Conservation (phyloP, 2,888 invertebrate species). For the Calameuta idolon region DNA sequence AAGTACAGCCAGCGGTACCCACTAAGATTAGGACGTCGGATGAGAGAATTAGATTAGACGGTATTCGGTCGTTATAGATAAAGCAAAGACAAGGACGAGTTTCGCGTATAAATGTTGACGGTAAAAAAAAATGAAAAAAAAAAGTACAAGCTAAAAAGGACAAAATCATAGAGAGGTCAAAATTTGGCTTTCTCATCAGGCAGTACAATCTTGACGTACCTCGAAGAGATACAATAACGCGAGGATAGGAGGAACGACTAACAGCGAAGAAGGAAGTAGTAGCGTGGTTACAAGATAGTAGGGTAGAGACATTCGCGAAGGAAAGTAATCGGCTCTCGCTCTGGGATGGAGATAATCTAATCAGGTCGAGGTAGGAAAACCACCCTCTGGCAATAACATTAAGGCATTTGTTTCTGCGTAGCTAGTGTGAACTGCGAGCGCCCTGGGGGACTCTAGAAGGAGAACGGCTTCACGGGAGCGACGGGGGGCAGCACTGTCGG, state of each 20-base stretch:
- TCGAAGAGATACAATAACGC: neutral
- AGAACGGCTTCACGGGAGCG: neutral
- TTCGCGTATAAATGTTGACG: neutral
- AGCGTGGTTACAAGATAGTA: neutral
- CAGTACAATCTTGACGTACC: neutral
- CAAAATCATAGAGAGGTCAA: neutral
- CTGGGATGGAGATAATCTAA: neutral
- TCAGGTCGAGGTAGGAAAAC: neutral
- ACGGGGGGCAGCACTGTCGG: neutral
- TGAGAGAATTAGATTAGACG: conserved; percentile 41
- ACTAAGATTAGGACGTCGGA: conserved; percentile 50
- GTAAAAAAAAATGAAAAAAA: neutral
- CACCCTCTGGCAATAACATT: neutral
- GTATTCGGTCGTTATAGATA: conserved; percentile 44
- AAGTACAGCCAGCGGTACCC: conserved; percentile 44
- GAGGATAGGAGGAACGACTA: neutral
- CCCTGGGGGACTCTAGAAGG: neutral
- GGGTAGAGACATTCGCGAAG: neutral
- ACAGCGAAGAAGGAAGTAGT: neutral
- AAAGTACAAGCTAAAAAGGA: neutral
- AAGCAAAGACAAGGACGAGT: conserved; percentile 22
- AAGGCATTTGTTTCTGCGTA: neutral
- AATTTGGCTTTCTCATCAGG: neutral
- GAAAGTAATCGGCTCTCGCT: neutral
- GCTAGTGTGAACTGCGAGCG: neutral